Evolutionary conservation across 2,113 vertebrate genomes (phyloP).

Genomic region (Sprattus sprattus): DNA sequence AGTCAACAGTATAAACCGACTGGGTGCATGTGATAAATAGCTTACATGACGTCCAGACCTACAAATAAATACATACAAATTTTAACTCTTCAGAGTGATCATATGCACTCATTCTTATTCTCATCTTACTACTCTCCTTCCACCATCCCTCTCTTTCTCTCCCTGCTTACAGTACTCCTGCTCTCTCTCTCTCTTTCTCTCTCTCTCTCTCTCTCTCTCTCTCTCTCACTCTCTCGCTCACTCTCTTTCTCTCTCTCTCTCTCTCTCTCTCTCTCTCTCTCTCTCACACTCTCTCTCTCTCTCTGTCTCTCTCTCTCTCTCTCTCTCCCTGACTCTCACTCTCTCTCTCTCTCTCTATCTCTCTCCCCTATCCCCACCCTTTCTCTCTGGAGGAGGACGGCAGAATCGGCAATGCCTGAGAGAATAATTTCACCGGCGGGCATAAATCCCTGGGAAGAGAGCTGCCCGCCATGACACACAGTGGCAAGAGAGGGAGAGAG

Average conservation of each 20-base stretch:
- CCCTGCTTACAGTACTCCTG: neutral
- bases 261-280: constrained; percentile 24
- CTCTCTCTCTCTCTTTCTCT: constrained; percentile 11
- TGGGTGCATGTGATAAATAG: neutral
- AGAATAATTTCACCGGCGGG: constrained; percentile 45
- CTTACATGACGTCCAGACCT: neutral
- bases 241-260: neutral
- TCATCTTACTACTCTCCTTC: neutral
- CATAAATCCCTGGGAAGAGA: constrained; percentile 51
- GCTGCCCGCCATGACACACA: constrained; percentile 36
- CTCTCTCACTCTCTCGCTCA: constrained; percentile 16
- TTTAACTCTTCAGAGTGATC: neutral
- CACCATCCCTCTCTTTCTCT: neutral
- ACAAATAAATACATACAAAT: neutral
- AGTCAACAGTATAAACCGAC: neutral
- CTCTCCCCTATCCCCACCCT: constrained; percentile 10
- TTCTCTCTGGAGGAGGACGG: constrained; percentile 27
- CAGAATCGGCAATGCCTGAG: constrained; percentile 33
- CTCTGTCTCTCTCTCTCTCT: neutral
- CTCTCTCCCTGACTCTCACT: constrained; percentile 10
- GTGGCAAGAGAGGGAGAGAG: constrained; percentile 24
- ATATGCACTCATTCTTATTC: neutral
- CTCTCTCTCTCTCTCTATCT: neutral
- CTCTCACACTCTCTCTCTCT: neutral
- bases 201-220: neutral